Evolutionary conservation across 1,140 invertebrate genomes (phyloP), one percentile per base, ranked within the genome.

Genomic region (Nebria ingens): DNA sequence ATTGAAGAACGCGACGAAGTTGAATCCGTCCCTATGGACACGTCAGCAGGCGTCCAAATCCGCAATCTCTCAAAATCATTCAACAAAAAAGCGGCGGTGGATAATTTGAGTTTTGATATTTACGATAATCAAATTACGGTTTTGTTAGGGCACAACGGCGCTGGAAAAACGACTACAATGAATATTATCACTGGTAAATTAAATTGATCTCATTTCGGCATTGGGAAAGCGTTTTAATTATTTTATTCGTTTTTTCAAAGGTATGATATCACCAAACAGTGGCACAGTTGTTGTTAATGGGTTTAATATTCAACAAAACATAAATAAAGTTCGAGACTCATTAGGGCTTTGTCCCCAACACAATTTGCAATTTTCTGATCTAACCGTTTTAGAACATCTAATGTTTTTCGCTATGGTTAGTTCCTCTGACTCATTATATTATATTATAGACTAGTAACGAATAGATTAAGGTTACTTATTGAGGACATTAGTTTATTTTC

Each of bases 341-440:
- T 68, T 90, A 11, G 87, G 88, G 4, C 70, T 90, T 11, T 91
- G 88, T 71, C 86, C 89, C 6, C 91, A 93, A 64, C 82, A 91
- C 65, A 87, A 92, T 72, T 76, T 91, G 54, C 77, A 89, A 49
- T 89, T 91, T 73, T 74, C 80, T 15, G 79, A 84, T 59, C 71
- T 91, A 25, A 91, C 86, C 11, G 86, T 91, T 1, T 64, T 77
- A 50, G 85, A 93, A 67, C 88, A 91, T 70, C 71, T 91, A 13
- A 66, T 78, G 54, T 87, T 90, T 65, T 89, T 87, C 69, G 76
- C 78, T 56, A 72, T 77, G 77, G 80, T 81, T 62, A 65, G 66
- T 34, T 9, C 25, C 25, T 34, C 25, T 9, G 6, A 34, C 6
- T n/a, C 25, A 9, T 9, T 34, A 34, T n/a, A 9, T 34, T 34